Evolutionary conservation across 2,888 invertebrate genomes (phyloP).

Genomic region (Platycnemis pennipes): DNA sequence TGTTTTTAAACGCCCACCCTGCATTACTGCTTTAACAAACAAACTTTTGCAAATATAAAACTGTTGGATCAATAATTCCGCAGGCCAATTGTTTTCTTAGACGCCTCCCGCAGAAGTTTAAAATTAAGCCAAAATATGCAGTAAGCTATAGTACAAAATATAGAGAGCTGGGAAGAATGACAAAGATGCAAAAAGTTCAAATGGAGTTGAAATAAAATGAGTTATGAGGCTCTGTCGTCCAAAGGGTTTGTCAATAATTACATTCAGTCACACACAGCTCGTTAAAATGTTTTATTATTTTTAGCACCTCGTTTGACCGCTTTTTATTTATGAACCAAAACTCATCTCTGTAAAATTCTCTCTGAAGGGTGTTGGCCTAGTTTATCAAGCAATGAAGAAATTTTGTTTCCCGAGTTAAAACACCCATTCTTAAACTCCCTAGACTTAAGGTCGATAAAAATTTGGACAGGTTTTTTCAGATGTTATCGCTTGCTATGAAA

Average conservation of each 20-base stretch:
- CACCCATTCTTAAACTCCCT: no score
- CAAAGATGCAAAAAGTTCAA: background rate
- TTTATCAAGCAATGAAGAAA: no score
- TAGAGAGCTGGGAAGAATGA: background rate
- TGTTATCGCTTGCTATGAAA: no score
- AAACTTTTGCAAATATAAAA: background rate
- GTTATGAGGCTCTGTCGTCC: background rate
- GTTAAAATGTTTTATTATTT: background rate
- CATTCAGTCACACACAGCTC: background rate
- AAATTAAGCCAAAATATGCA: background rate
- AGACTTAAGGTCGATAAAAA: no score
- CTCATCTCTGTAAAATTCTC: background rate
- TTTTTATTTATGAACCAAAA: background rate
- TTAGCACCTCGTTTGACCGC: background rate
- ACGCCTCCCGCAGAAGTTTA: background rate
- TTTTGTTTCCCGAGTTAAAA: no score
- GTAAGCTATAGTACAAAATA: background rate
- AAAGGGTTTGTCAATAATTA: background rate
- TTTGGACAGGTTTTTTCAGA: no score
- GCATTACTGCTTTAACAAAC: background rate
- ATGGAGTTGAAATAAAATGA: background rate
- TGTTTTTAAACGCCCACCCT: background rate
- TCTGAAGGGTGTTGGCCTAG: no score
- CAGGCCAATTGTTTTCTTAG: background rate
- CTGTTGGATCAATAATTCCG: background rate